phyloP scores from a whole-genome alignment of 1,140 invertebrate genomes.

The Drosophila melanica region DNA sequence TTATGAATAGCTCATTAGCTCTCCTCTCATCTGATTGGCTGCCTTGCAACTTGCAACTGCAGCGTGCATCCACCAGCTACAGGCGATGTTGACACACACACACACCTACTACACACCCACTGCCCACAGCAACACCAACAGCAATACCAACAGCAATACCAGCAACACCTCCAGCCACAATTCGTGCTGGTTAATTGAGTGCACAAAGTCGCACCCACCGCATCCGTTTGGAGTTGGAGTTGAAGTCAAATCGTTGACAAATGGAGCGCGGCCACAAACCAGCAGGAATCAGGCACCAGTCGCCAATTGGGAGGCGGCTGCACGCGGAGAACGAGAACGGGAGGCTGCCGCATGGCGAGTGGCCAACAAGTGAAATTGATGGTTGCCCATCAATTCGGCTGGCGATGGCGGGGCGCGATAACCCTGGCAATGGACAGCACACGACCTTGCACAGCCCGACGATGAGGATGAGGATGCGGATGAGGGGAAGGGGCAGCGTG shows the following conservation, averaged over 20 bases:
- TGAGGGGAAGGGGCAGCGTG: too few relatives aligned
- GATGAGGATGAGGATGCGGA: neutral
- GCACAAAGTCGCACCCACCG: slow-evolving; percentile 46
- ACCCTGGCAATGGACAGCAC: slow-evolving; percentile 36
- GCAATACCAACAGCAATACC: neutral
- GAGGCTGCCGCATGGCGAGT: slow-evolving; percentile 12
- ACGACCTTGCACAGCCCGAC: slow-evolving; percentile 64
- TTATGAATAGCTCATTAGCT: too few relatives aligned
- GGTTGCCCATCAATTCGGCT: slow-evolving; percentile 80
- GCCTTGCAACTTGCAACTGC: slow-evolving; percentile 4
- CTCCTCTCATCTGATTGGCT: slow-evolving; percentile 9
- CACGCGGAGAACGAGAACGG: neutral
- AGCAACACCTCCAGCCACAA: too few relatives aligned
- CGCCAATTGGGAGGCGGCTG: neutral
- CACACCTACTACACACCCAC: slow-evolving; percentile 1
- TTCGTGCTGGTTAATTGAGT: slow-evolving; percentile 66
- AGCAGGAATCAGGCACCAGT: slow-evolving; percentile 27
- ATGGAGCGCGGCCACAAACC: slow-evolving; percentile 47
- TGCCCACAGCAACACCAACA: neutral
- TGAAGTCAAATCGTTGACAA: slow-evolving; percentile 59
- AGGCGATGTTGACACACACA: slow-evolving; percentile 21
- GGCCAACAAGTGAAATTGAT: slow-evolving; percentile 80
- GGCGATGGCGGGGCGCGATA: slow-evolving; percentile 56
- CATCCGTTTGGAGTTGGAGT: slow-evolving; percentile 25
- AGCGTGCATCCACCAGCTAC: slow-evolving; percentile 10